Percentiles rank a stretch among this genome's conserved stretches.
Evolutionary conservation across 1,140 invertebrate species (phyloP).

Genomic region (Meteorus sp.): DNA sequence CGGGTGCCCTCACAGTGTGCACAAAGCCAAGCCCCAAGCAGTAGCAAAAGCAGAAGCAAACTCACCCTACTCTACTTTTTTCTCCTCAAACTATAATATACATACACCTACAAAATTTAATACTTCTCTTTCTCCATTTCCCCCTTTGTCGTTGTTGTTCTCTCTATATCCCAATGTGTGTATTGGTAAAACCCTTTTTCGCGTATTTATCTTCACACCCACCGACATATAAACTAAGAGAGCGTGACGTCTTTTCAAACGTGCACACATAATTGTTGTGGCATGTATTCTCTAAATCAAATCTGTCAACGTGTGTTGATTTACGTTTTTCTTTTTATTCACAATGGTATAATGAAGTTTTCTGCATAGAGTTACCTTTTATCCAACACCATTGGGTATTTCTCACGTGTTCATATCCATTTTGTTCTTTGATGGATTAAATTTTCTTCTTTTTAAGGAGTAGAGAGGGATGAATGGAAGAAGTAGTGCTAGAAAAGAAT

Average conservation of each 20-base stretch:
- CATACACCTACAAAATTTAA: not conserved
- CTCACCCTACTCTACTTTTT: too few relatives aligned
- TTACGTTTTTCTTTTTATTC: not conserved
- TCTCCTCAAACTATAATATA: constrained; percentile 29
- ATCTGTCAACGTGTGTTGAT: constrained; percentile 17
- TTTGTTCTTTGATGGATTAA: not conserved
- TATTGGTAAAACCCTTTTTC: constrained; percentile 16
- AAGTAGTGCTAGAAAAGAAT: too few relatives aligned
- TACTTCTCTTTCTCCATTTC: not conserved
- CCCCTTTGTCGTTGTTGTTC: constrained; percentile 9
- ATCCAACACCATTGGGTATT: too few relatives aligned
- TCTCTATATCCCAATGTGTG: not conserved
- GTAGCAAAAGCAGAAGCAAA: too few relatives aligned
- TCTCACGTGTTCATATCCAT: not conserved
- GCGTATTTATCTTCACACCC: not conserved
- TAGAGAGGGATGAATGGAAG: not conserved
- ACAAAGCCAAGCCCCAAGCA: constrained; percentile 40
- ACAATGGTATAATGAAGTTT: too few relatives aligned
- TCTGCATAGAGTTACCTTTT: too few relatives aligned
- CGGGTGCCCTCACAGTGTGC: constrained; percentile 27
- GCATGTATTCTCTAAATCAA: constrained; percentile 42
- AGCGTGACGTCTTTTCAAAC: constrained; percentile 38
- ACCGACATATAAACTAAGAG: not conserved
- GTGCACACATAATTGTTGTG: constrained; percentile 46
- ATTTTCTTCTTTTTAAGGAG: not conserved